A percentile compares a stretch with the other conserved stretches of the same genome.
Conservation (phyloP, 1,140 invertebrate genomes). For the Gryllus bimaculatus region DNA sequence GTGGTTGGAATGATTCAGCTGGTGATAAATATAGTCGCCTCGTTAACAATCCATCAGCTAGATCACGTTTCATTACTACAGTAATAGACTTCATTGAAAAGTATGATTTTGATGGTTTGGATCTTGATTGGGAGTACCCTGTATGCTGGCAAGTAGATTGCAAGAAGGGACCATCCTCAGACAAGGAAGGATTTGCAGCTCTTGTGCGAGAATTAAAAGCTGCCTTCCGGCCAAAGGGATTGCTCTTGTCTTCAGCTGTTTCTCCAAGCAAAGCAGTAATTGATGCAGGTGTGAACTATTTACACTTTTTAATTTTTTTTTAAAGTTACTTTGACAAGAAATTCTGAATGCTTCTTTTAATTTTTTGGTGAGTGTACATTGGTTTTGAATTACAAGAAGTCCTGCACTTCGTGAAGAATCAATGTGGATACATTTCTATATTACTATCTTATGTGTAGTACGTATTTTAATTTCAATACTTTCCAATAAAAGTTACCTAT, state of each 20-base stretch:
- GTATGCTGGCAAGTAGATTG: conserved; percentile 68
- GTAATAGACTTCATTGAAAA: conserved; percentile 45
- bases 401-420: too few species aligned
- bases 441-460: too few species aligned
- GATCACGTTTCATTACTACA: conserved; percentile 42
- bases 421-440: too few species aligned
- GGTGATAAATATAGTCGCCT: conserved; percentile 53
- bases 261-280: conserved; percentile 75
- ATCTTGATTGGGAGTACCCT: conserved; percentile 61
- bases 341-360: neutral
- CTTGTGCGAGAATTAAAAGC: conserved; percentile 59
- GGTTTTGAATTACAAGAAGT: too few species aligned
- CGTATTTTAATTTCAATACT: too few species aligned
- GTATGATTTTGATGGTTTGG: conserved; percentile 49
- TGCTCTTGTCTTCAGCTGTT: conserved; percentile 70
- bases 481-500: too few species aligned
- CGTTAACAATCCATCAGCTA: conserved; percentile 38
- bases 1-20: conserved; percentile 53
- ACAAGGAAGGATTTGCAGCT: conserved; percentile 62
- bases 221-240: conserved; percentile 57
- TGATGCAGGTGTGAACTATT: conserved; percentile 37
- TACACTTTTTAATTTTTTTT: neutral
- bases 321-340: neutral
- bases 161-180: conserved; percentile 59
- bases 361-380: too few species aligned